Base-by-base conservation (phyloP, 2,797 vertebrate genomes). In the Erpetoichthys calabaricus region DNA sequence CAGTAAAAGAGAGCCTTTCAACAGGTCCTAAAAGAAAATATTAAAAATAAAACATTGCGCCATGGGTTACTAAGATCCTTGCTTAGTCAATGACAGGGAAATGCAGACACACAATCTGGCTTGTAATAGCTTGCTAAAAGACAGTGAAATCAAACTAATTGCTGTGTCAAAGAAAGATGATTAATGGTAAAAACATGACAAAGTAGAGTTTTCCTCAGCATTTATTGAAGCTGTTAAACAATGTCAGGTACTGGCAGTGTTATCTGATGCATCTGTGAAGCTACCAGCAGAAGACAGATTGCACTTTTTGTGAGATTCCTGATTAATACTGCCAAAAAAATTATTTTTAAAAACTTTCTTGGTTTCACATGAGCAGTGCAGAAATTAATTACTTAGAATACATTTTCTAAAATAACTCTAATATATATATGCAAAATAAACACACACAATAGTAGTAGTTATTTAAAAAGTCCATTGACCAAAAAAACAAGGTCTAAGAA, bases 51-150 rank as follows among this genome's bases (percentile, higher is more conserved):
- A 84, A 79, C 63, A 71, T 41, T 55, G 55, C 42, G 3, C 69
- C 68, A 47, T 0, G 44, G 56, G 62, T 66, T 74, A 64, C 60
- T 73, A 46, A 56, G 45, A 67, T 54, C 60, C 65, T 70, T 59
- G 47, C 59, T 74, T 63, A 56, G 54, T 56, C 25, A 44, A 51
- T 65, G 59, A 58, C 60, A 4, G 51, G 61, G 58, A 65, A 55
- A 64, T 58, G 62, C 42, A 64, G 59, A 53, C 46, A 66, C 61
- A 66, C 42, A 67, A 58, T 45, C 47, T 50, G 68, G 59, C 79
- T 67, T 74, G 75, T 76, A 66, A 71, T 71, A 80, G 72, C 84
- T 80, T 86, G 78, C 76, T 77, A 75, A 69, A 62, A 64, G 63
- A 53, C 41, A 57, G 73, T 68, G 71, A 65, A 81, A 70, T 67